Percentiles rank a stretch among this genome's conserved stretches.
Evolutionary conservation across 1,140 invertebrate species (phyloP).

Genomic region (Schlechtendalia chinensis): DNA sequence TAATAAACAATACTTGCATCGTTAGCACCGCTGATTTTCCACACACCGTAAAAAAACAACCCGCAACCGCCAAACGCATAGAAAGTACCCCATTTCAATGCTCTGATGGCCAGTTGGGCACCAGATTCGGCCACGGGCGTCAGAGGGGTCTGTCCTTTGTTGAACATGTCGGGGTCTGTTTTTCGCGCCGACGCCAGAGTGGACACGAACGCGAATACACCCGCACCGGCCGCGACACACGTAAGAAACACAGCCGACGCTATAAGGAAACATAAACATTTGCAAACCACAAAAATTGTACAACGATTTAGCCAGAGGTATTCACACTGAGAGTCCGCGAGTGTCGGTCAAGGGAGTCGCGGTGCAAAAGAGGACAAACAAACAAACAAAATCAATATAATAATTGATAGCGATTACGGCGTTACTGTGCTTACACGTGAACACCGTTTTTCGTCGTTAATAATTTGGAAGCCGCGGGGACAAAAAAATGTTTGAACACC

Average conservation of each 20-base stretch:
- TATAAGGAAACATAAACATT: slow-evolving; percentile 56
- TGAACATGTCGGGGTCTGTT: slow-evolving; percentile 75
- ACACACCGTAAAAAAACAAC: slow-evolving; percentile 77
- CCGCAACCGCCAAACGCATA: slow-evolving; percentile 81
- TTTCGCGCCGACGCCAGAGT: slow-evolving; percentile 75
- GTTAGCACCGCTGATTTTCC: slow-evolving; percentile 83
- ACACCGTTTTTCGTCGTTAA: not conserved
- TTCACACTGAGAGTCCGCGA: no score
- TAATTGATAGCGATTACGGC: no score
- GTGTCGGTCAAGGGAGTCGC: no score
- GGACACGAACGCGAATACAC: slow-evolving; percentile 76
- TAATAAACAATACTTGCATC: slow-evolving; percentile 60
- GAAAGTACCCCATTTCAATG: slow-evolving; percentile 81
- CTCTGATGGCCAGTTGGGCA: slow-evolving; percentile 73
- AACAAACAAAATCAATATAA: no score
- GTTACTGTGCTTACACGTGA: no score
- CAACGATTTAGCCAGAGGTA: no score
- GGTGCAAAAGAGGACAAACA: not conserved
- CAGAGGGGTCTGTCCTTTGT: slow-evolving; percentile 68
- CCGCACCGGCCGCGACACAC: slow-evolving; percentile 74
- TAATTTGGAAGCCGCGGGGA: no score
- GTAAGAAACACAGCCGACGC: slow-evolving; percentile 74
- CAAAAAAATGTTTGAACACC: no score
- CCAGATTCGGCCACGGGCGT: slow-evolving; percentile 73
- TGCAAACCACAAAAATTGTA: no score